Evolutionary conservation across 1,140 invertebrate genomes (phyloP).

Genomic region (Drosophila suzukii): DNA sequence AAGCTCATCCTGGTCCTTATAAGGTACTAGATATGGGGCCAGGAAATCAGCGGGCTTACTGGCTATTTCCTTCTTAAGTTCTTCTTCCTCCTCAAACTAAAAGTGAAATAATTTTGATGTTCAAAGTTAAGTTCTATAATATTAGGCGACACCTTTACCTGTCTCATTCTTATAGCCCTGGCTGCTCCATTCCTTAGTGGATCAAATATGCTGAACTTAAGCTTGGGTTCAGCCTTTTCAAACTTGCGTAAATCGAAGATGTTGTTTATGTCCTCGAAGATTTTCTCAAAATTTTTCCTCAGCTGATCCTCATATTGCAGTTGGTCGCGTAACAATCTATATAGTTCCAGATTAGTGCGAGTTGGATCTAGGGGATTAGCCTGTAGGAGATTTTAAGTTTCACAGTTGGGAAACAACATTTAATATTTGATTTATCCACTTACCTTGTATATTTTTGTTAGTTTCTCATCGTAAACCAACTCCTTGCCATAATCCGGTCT

Average conservation of each 20-base stretch:
- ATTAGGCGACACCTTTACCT: conserved; percentile 23
- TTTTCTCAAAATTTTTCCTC: conserved; percentile 79
- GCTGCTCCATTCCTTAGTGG: conserved; percentile 86
- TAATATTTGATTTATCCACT: conserved; percentile 21
- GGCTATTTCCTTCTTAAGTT: conserved; percentile 73
- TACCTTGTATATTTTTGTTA: conserved; percentile 88
- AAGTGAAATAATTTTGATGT: background rate
- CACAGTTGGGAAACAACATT: background rate
- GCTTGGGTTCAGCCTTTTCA: conserved; percentile 85
- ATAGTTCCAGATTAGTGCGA: conserved; percentile 88
- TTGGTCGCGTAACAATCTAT: conserved; percentile 85
- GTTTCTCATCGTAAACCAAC: conserved; percentile 87
- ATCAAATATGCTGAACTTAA: conserved; percentile 85
- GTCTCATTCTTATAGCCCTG: conserved; percentile 60
- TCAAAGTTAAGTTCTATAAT: background rate
- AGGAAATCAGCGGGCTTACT: conserved; percentile 85
- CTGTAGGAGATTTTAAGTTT: conserved; percentile 52
- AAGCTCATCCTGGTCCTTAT: conserved; percentile 84
- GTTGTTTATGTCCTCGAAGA: conserved; percentile 85
- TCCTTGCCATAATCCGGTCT: conserved; percentile 88
- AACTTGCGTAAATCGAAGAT: conserved; percentile 84
- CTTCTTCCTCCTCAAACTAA: conserved; percentile 83
- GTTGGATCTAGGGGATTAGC: conserved; percentile 87
- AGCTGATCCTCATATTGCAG: conserved; percentile 85
- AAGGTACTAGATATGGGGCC: conserved; percentile 86